Percentiles rank a stretch among this genome's conserved stretches.
These are phyloP conservation scores for Columba livia DNA, from an alignment of 2,113 vertebrate genomes.

Conservation along the genomic window DNA sequence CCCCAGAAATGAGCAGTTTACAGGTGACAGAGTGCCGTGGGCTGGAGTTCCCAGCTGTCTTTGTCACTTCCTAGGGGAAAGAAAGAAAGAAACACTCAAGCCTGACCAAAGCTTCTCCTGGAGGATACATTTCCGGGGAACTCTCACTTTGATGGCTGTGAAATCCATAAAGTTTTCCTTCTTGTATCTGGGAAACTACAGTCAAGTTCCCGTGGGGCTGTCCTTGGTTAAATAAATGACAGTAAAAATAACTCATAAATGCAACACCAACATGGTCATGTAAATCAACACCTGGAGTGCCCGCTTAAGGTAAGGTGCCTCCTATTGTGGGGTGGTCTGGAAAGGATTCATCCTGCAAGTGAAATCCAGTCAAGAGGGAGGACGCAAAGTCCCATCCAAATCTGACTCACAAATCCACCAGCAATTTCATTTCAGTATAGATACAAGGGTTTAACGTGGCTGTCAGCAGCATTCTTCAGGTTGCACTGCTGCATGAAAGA, in stretches of 20 bases:
- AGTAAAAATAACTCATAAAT: not conserved
- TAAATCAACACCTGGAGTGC: not conserved
- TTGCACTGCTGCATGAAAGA: not conserved
- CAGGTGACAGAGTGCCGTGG: not conserved
- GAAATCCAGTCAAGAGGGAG: not conserved
- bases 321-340: not conserved
- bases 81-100: not conserved
- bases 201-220: not conserved
- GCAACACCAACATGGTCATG: not conserved
- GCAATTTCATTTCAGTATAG: not conserved
- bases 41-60: not conserved
- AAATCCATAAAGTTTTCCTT: slow-evolving; percentile 25
- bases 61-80: not conserved
- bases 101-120: not conserved
- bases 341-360: not conserved
- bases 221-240: not conserved
- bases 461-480: slow-evolving; percentile 42
- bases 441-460: not conserved
- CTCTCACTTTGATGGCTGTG: not conserved
- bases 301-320: not conserved
- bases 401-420: not conserved
- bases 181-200: not conserved
- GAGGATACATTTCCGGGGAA: slow-evolving; percentile 34
- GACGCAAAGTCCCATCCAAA: not conserved
- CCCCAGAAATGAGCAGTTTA: not conserved